These are phyloP conservation scores for Amazona vittata DNA, from an alignment of 2,113 vertebrate species.

Conservation along the genomic window DNA sequence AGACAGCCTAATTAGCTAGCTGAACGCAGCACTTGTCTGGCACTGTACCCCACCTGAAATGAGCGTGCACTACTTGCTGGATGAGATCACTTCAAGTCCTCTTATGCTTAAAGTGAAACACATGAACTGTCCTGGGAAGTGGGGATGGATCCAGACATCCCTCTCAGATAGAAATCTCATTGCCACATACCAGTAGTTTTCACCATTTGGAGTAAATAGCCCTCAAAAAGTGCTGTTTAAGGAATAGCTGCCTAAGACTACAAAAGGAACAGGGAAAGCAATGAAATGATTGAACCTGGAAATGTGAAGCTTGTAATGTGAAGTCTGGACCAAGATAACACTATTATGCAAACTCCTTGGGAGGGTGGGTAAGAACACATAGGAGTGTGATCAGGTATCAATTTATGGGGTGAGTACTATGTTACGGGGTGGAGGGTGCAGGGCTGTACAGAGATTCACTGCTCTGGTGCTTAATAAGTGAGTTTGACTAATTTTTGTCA, in stretches of 20 bases:
- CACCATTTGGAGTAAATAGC: background rate
- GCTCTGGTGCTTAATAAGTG: background rate
- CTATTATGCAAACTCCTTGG: background rate
- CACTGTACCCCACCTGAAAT: background rate
- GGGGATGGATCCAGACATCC: background rate
- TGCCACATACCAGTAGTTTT: background rate
- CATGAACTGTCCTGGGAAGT: background rate
- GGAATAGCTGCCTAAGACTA: background rate
- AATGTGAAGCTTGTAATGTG: background rate
- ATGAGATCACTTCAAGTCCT: background rate
- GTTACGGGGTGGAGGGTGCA: background rate
- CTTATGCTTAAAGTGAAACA: background rate
- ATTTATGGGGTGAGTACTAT: background rate
- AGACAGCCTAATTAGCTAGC: background rate
- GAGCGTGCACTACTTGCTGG: background rate
- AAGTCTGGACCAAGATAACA: background rate
- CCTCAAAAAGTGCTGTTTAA: background rate
- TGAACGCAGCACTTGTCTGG: background rate
- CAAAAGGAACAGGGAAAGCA: background rate
- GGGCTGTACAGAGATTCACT: background rate
- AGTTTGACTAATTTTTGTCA: background rate
- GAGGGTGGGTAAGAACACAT: accelerated
- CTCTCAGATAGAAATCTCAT: accelerated
- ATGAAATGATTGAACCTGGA: background rate
- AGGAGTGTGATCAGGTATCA: background rate